Evolutionary conservation across 92 coral and sea anemone species (phyloP).

Genomic region (Bergia puertoricense): DNA sequence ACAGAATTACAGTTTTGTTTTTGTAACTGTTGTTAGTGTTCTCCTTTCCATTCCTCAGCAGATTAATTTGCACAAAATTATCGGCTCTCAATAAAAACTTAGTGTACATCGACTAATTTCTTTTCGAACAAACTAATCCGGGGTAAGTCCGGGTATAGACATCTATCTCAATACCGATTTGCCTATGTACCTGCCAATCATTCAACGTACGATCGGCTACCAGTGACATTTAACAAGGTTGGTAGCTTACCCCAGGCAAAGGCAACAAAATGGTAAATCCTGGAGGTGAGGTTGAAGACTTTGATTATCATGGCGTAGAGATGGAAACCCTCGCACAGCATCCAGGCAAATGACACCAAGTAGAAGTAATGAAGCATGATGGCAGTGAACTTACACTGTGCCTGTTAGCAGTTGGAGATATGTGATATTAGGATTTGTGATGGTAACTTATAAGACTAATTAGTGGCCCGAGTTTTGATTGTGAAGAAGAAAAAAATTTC

Average conservation of each 20-base stretch:
- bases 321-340: slow-evolving; percentile 88
- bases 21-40: not conserved
- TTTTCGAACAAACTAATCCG: too few species aligned
- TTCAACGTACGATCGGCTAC: too few species aligned
- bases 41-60: not conserved
- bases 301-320: slow-evolving; percentile 92
- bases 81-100: too few species aligned
- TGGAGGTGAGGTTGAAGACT: slow-evolving; percentile 83
- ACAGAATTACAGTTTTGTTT: not conserved
- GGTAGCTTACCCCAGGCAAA: slow-evolving; percentile 82
- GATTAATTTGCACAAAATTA: too few species aligned
- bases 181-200: too few species aligned
- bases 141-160: too few species aligned
- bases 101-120: too few species aligned
- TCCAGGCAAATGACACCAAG: slow-evolving; percentile 92
- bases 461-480: too few species aligned
- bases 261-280: slow-evolving; percentile 72
- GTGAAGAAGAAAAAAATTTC: not conserved
- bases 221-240: not conserved
- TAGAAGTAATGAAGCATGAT: slow-evolving; percentile 87
- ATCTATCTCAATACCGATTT: too few species aligned
- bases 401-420: slow-evolving; percentile 36
- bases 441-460: not conserved
- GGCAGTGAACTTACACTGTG: slow-evolving; percentile 77
- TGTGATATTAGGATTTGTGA: too few species aligned